These are phyloP conservation scores for Drosophila conformis DNA, from an alignment of 2,888 invertebrate genomes.

Conservation along the genomic window DNA sequence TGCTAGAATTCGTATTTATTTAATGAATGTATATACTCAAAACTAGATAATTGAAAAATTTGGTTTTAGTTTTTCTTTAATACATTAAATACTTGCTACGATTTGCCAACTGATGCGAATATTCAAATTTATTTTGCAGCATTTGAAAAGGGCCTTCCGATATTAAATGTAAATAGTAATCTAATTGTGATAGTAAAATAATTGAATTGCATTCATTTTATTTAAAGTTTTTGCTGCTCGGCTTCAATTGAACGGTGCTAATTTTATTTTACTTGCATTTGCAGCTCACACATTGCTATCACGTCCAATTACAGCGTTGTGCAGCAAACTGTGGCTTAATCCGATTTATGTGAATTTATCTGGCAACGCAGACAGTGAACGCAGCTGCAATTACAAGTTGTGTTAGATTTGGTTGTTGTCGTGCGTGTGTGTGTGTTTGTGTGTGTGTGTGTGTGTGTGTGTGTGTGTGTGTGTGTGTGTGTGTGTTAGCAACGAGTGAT, in stretches of 20 bases:
- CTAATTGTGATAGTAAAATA: background rate
- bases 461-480: background rate
- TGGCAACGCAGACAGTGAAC: slow-evolving; percentile 11
- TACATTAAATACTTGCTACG: too few species aligned
- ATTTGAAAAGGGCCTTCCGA: background rate
- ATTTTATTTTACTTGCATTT: slow-evolving; percentile 1
- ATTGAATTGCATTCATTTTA: background rate
- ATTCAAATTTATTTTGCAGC: background rate
- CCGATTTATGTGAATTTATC: slow-evolving; percentile 60
- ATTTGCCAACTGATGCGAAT: background rate
- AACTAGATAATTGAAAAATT: background rate
- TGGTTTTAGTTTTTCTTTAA: background rate
- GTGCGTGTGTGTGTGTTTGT: background rate
- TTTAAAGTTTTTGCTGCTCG: background rate
- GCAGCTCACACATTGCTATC: slow-evolving; percentile 9
- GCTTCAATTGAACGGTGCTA: background rate
- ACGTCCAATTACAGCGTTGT: slow-evolving; percentile 12
- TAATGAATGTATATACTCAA: background rate
- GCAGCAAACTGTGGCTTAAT: slow-evolving; percentile 56
- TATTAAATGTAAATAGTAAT: background rate
- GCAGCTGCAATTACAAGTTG: slow-evolving; percentile 45
- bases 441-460: background rate
- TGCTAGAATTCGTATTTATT: background rate
- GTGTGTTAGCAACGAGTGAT: background rate
- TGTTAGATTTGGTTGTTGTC: background rate